These are phyloP conservation scores for Hemiprocne comata DNA, from an alignment of 2,113 vertebrate genomes.

Conservation along the genomic window DNA sequence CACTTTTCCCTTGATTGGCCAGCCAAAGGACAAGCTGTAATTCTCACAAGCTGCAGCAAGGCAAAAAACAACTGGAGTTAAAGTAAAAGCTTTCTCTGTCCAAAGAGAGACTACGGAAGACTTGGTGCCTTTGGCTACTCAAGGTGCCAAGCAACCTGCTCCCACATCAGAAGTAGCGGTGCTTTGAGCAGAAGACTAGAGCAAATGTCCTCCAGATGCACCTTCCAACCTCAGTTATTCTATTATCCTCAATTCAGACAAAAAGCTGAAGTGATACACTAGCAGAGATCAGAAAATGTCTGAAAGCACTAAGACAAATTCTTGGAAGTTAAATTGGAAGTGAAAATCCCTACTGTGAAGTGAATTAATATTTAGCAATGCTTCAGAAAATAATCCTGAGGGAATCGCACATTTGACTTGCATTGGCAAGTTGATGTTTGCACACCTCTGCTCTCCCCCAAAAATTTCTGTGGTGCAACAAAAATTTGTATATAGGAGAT, in stretches of 20 bases:
- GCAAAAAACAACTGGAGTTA: background rate
- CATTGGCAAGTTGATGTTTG: accelerated
- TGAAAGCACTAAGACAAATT: background rate
- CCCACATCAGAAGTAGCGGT: background rate
- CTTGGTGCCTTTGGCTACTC: background rate
- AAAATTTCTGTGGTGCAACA: background rate
- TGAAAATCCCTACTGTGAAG: background rate
- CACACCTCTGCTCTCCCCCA: accelerated
- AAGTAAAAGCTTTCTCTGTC: background rate
- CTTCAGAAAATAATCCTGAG: background rate
- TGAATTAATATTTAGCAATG: background rate
- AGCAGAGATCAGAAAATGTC: background rate
- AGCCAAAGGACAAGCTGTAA: background rate
- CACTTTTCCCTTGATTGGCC: background rate
- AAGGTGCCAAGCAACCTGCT: background rate
- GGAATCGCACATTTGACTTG: background rate
- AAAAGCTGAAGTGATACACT: background rate
- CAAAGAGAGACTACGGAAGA: background rate
- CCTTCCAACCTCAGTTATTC: background rate
- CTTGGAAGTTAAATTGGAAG: background rate
- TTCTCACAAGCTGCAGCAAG: background rate
- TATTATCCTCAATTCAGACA: background rate
- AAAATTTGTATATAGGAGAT: background rate
- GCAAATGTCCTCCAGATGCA: background rate
- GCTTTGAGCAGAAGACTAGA: background rate